Evolutionary conservation across 2,797 vertebrate genomes (phyloP), one percentile per base, ranked within the genome.

Genomic region (Onychomys arenicola): DNA sequence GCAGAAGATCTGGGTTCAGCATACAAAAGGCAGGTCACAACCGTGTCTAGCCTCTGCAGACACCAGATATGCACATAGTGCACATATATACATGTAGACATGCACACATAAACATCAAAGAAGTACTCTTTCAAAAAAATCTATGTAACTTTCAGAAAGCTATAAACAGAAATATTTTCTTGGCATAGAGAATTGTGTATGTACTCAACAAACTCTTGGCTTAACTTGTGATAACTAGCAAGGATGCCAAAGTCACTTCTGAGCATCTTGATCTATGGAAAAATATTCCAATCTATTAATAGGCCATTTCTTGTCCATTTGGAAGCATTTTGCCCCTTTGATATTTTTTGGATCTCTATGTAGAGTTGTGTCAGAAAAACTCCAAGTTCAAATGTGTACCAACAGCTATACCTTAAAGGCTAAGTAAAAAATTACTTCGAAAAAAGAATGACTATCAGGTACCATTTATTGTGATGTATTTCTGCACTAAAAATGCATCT

Each of bases 141-240:
- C 87, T 14, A 52, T 87, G 59, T 1, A 61, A 77, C 67, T 46
- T 95, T 94, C 59, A 69, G 83, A 80, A 29, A 55, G 32, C 78
- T 69, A 6, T 61, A 91, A 95, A 43, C 75, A 80, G 19, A 43
- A 91, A 96, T 17, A 93, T 91, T 87, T 84, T 46, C 37, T 46
- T 92, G 69, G 55, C 57, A 93, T 77, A 83, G 89, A 90, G 80
- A 92, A 93, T 90, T 27, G 46, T 83, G 12, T 75, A 94, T n/a
- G 29, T 91, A 29, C 43, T 95, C 23, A 81, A 19, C 92, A 71
- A 95, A 95, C 59, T 89, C 80, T 71, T 77, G 61, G 85, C 10
- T 90, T 94, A 90, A 94, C 27, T 65, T 85, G 49, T 34, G 12
- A 21, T 32, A 91, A 87, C 49, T 27, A 19, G 95, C 25, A 94